Conservation (phyloP, 1,140 invertebrate genomes). For the Macrocentrus cingulum region DNA sequence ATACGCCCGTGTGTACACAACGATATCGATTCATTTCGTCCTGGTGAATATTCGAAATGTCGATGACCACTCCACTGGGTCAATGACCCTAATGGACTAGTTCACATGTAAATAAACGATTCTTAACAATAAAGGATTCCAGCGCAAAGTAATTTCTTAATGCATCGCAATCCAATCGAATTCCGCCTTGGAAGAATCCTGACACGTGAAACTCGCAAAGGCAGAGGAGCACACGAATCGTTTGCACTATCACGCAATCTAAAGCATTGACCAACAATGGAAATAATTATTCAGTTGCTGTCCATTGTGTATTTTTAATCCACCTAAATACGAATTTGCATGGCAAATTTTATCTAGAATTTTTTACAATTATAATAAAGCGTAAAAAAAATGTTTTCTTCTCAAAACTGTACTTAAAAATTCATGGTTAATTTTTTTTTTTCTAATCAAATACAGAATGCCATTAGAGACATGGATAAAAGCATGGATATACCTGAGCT, state of each 20-base stretch:
- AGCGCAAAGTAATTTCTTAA: background rate
- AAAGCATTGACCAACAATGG: conserved; percentile 30
- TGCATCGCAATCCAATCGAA: background rate
- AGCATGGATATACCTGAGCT: conserved; percentile 53
- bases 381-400: too few relatives aligned
- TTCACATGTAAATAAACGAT: too few relatives aligned
- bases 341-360: too few relatives aligned
- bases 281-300: conserved; percentile 41
- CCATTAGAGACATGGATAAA: conserved; percentile 53
- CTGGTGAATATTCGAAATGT: conserved; percentile 7
- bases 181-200: background rate
- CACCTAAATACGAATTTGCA: too few relatives aligned
- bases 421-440: too few relatives aligned
- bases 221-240: background rate
- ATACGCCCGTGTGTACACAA: conserved; percentile 15
- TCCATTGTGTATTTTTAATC: too few relatives aligned
- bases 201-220: background rate
- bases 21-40: conserved; percentile 29
- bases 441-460: too few relatives aligned
- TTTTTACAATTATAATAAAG: too few relatives aligned
- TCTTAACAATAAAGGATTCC: background rate
- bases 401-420: too few relatives aligned
- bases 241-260: conserved; percentile 38
- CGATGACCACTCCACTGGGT: background rate
- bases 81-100: background rate